phyloP scores from a whole-genome alignment of 2,797 vertebrate species.

The Lophotriccus pileatus region DNA sequence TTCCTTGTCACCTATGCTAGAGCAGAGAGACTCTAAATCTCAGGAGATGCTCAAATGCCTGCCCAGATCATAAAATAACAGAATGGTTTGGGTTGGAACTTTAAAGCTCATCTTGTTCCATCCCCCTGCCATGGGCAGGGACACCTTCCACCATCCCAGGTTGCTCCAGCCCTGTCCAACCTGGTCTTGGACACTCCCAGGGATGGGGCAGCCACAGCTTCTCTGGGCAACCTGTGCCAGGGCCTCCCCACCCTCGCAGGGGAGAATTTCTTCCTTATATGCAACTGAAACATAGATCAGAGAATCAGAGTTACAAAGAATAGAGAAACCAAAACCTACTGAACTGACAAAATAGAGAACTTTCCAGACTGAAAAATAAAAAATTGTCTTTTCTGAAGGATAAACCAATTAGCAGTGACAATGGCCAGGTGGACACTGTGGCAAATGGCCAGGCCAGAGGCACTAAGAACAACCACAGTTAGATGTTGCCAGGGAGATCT shows the following conservation, averaged over 20 bases:
- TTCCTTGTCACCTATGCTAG: neutral
- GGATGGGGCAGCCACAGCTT: neutral
- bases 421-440: neutral
- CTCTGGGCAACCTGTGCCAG: neutral
- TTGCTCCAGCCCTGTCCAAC: rapidly evolving
- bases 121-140: neutral
- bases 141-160: neutral
- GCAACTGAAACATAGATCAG: neutral
- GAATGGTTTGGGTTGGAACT: neutral
- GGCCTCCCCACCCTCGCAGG: neutral
- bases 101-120: neutral
- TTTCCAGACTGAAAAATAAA: neutral
- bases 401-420: constrained; percentile 24
- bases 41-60: neutral
- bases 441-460: neutral
- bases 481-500: constrained; percentile 33
- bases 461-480: constrained; percentile 5
- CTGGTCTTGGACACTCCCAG: neutral
- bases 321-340: neutral
- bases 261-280: neutral
- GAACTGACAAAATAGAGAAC: neutral
- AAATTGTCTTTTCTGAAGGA: neutral
- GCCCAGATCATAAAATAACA: neutral
- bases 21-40: neutral
- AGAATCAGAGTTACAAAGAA: neutral